Evolutionary conservation across 2,113 vertebrate genomes (phyloP).

Genomic region (Aspiorhynchus laticeps): DNA sequence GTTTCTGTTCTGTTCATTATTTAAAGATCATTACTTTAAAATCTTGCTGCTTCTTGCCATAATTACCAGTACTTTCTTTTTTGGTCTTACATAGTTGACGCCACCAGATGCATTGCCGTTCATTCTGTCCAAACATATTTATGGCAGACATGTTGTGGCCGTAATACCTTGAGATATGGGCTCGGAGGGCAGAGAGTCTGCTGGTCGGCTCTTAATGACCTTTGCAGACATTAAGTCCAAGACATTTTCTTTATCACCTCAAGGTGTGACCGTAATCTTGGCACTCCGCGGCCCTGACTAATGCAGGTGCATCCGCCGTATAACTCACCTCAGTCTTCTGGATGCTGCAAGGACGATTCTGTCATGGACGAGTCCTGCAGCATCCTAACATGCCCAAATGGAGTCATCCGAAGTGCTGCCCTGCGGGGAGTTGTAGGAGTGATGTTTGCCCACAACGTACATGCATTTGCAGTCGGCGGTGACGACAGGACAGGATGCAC

Average conservation of each 20-base stretch:
- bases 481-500: background rate
- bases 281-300: constrained; percentile 12
- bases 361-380: background rate
- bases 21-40: background rate
- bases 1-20: background rate
- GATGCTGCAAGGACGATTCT: constrained; percentile 15
- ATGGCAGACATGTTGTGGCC: background rate
- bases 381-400: background rate
- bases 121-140: background rate
- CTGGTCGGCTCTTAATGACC: constrained; percentile 43
- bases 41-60: background rate
- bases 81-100: background rate
- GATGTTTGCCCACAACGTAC: background rate
- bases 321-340: constrained; percentile 7
- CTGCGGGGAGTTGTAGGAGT: background rate
- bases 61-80: background rate
- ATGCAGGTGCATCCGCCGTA: background rate
- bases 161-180: constrained; percentile 14
- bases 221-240: constrained; percentile 40
- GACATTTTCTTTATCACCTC: constrained; percentile 43
- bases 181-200: background rate
- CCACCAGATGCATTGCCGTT: background rate
- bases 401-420: background rate
- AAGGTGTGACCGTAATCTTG: background rate
- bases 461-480: background rate